Conservation (phyloP, 2,113 vertebrate species). For the Agelaius phoeniceus region DNA sequence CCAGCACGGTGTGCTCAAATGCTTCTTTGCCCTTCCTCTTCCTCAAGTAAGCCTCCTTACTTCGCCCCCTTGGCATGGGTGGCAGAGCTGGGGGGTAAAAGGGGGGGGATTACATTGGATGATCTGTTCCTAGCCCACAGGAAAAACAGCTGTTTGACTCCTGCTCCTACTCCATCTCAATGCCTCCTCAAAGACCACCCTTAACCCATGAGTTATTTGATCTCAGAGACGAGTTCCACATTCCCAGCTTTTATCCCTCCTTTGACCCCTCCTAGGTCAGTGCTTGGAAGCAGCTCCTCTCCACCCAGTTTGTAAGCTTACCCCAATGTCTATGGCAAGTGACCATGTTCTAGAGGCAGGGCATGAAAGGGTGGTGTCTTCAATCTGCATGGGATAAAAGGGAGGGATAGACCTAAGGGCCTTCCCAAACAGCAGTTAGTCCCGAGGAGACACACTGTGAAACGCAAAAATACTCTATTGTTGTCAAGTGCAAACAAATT, state of each 20-base stretch:
- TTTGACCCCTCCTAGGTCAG: not conserved
- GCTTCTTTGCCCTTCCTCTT: not conserved
- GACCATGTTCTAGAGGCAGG: not conserved
- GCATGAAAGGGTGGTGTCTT: not conserved
- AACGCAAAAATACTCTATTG: slow-evolving; percentile 25
- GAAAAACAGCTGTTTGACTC: not conserved
- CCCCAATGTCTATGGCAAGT: not conserved
- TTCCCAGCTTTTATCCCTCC: not conserved
- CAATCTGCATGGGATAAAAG: not conserved
- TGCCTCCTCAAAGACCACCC: not conserved
- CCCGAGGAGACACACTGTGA: not conserved
- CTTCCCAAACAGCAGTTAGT: slow-evolving; percentile 42
- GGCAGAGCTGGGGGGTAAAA: not conserved
- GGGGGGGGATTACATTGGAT: accelerated
- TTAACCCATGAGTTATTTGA: not conserved
- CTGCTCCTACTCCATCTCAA: not conserved
- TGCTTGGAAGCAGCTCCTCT: not conserved
- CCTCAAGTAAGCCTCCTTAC: not conserved
- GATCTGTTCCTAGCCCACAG: not conserved
- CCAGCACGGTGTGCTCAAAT: accelerated
- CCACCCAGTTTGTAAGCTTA: not conserved
- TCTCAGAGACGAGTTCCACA: not conserved
- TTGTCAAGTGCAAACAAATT: slow-evolving; percentile 61
- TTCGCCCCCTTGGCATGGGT: accelerated
- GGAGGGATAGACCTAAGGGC: not conserved